A percentile compares a stretch with the other conserved stretches of the same genome.
phyloP scores from a whole-genome alignment of 1,140 invertebrate species.

The Hetaerina americana region DNA sequence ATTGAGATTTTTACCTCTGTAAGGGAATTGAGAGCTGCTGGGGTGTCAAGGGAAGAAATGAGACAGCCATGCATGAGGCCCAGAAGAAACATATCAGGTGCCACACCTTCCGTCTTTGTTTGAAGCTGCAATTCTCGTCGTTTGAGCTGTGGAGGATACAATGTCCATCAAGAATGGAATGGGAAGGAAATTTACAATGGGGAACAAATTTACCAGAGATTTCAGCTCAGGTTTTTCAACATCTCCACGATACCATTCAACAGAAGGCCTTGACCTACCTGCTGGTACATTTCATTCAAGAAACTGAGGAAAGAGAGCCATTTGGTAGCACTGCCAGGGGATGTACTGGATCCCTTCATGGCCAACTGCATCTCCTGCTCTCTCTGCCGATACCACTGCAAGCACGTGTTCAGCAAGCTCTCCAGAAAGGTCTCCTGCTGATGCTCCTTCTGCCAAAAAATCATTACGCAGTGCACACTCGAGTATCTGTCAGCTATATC shows the following conservation, averaged over 20 bases:
- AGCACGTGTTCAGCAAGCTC: conserved; percentile 72
- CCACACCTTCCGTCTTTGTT: conserved; percentile 48
- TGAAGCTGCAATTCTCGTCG: conserved; percentile 54
- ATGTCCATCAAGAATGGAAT: conserved; percentile 14
- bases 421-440: conserved; percentile 76
- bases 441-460: conserved; percentile 45
- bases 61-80: conserved; percentile 68
- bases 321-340: background rate
- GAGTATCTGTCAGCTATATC: background rate
- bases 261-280: too few relatives aligned
- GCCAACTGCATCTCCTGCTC: conserved; percentile 27
- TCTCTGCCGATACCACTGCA: conserved; percentile 78
- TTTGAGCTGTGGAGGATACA: conserved; percentile 43
- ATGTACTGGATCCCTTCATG: conserved; percentile 1
- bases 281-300: conserved; percentile 77
- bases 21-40: conserved; percentile 53
- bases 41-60: conserved; percentile 63
- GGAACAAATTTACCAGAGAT: background rate
- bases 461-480: background rate
- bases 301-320: conserved; percentile 64
- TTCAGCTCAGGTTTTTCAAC: conserved; percentile 1
- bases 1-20: conserved; percentile 42
- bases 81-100: conserved; percentile 57
- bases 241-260: too few relatives aligned
- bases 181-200: background rate